A percentile compares a stretch with the other conserved stretches of the same genome.
These are phyloP conservation scores for Lepidurus apus DNA, from an alignment of 1,140 invertebrate genomes.

Conservation along the genomic window DNA sequence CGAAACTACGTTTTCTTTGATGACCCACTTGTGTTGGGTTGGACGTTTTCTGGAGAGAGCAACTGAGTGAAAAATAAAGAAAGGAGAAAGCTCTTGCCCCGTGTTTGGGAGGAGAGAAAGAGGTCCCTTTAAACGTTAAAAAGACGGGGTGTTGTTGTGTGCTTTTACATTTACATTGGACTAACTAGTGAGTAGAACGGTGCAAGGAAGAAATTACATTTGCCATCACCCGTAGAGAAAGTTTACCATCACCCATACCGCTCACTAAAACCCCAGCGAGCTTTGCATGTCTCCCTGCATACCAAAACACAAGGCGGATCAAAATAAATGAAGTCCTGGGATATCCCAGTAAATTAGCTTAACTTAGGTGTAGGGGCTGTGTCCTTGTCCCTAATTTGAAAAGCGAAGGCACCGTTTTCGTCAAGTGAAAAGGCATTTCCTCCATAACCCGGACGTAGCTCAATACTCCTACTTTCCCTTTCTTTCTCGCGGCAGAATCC, in stretches of 20 bases:
- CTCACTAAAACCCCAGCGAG: background rate
- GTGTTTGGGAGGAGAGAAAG: background rate
- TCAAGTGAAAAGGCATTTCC: background rate
- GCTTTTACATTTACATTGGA: background rate
- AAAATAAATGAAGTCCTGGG: background rate
- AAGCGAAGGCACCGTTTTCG: background rate
- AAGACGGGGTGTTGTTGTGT: background rate
- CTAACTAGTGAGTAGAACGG: background rate
- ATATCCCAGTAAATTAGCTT: background rate
- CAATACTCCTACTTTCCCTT: background rate
- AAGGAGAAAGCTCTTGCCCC: slow-evolving; percentile 14
- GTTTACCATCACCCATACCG: background rate
- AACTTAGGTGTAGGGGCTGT: background rate
- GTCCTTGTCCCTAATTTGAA: slow-evolving; percentile 7
- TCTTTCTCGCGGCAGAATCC: background rate
- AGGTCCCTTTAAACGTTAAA: background rate
- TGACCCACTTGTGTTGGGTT: slow-evolving; percentile 12
- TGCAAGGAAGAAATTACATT: background rate
- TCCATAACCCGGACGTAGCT: background rate
- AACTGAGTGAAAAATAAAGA: slow-evolving; percentile 1
- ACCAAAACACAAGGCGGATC: background rate
- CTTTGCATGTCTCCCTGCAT: background rate
- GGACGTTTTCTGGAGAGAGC: slow-evolving; percentile 17
- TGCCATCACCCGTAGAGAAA: background rate
- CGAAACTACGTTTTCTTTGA: background rate